Percentiles rank a stretch among this genome's conserved stretches.
Evolutionary conservation across 1,140 invertebrate genomes (phyloP).

Genomic region (Dufourea novaeangliae): DNA sequence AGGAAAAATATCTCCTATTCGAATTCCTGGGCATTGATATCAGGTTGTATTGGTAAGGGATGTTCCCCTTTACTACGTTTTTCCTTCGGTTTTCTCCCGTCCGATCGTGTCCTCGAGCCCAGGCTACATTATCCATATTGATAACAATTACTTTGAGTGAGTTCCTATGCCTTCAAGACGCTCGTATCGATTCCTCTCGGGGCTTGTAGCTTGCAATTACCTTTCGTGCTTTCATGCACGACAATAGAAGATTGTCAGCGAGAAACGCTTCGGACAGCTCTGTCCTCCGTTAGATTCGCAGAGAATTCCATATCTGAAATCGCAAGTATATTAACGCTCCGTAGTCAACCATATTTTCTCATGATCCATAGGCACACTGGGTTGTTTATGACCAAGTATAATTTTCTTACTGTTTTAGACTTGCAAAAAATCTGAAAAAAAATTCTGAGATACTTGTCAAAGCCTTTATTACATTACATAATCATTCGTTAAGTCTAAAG

Average conservation of each 20-base stretch:
- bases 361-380: too few relatives aligned
- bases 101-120: slow-evolving; percentile 27
- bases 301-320: not conserved
- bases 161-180: slow-evolving; percentile 29
- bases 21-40: not conserved
- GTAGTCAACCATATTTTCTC: not conserved
- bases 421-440: too few relatives aligned
- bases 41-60: slow-evolving; percentile 13
- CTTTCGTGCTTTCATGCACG: not conserved
- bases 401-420: too few relatives aligned
- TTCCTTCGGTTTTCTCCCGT: not conserved
- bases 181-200: slow-evolving; percentile 33
- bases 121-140: slow-evolving; percentile 15
- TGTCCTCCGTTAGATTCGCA: not conserved
- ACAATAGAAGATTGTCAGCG: not conserved
- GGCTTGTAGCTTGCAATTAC: not conserved
- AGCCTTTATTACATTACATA: too few relatives aligned
- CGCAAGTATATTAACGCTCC: not conserved
- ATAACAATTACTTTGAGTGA: slow-evolving; percentile 48
- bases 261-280: not conserved
- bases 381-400: too few relatives aligned
- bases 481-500: too few relatives aligned
- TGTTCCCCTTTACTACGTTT: not conserved
- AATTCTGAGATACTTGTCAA: too few relatives aligned
- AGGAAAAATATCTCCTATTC: not conserved